phyloP scores from a whole-genome alignment of 1,140 invertebrate species.

The Drosophila albomicans region DNA sequence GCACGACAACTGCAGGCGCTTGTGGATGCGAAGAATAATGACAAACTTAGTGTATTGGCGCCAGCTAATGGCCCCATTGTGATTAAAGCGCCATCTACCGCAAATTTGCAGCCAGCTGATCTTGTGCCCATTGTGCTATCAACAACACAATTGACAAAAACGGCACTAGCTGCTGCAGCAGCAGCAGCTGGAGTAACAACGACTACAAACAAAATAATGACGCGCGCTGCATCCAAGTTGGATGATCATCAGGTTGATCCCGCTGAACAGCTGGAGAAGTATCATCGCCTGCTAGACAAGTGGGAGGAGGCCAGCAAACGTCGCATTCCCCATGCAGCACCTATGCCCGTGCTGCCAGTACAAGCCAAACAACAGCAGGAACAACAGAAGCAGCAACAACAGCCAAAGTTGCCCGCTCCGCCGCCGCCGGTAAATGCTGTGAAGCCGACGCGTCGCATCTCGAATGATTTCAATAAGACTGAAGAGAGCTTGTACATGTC shows the following conservation, averaged over 20 bases:
- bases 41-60: constrained; percentile 43
- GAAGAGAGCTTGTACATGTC: constrained; percentile 88
- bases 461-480: constrained; percentile 85
- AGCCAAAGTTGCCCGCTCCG: neutral
- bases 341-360: constrained; percentile 30
- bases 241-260: neutral
- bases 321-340: constrained; percentile 17
- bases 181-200: neutral
- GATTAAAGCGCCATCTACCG: too few species aligned
- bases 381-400: too few species aligned
- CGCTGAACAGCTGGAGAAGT: constrained; percentile 52
- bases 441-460: constrained; percentile 79
- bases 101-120: neutral
- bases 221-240: constrained; percentile 64
- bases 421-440: constrained; percentile 23
- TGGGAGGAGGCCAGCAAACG: constrained; percentile 55
- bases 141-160: too few species aligned
- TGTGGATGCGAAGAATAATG: constrained; percentile 65
- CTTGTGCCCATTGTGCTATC: too few species aligned
- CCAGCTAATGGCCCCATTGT: neutral
- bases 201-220: constrained; percentile 63
- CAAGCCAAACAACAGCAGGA: constrained; percentile 21
- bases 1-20: constrained; percentile 66
- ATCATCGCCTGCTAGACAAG: constrained; percentile 62
- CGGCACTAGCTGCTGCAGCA: neutral